Evolutionary conservation across 2,113 vertebrate species (phyloP).

Genomic region (Grus americana): DNA sequence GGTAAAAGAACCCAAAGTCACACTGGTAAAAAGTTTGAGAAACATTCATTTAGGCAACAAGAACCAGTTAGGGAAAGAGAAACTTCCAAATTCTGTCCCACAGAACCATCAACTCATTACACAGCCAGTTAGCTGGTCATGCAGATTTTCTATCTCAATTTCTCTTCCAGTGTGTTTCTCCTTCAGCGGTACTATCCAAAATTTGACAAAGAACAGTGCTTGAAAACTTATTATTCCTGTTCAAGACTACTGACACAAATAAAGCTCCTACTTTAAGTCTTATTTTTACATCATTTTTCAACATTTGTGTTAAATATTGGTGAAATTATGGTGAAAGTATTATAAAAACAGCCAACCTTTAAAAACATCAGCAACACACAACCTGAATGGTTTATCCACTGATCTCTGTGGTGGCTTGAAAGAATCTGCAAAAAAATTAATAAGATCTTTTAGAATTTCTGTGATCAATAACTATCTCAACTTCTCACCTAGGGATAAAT

Average conservation of each 20-base stretch:
- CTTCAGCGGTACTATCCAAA: background rate
- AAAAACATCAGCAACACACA: constrained; percentile 95
- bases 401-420: constrained; percentile 93
- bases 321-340: background rate
- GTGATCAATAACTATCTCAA: background rate
- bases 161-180: background rate
- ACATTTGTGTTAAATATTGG: background rate
- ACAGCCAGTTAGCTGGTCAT: background rate
- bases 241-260: background rate
- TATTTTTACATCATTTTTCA: background rate
- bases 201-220: background rate
- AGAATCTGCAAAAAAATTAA: constrained; percentile 79
- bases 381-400: constrained; percentile 92
- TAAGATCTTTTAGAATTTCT: background rate
- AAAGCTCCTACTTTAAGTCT: background rate
- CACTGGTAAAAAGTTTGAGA: background rate
- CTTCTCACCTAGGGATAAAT: background rate
- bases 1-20: background rate
- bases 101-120: background rate
- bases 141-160: background rate
- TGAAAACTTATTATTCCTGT: background rate
- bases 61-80: background rate
- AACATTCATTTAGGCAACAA: background rate
- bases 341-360: constrained; percentile 85
- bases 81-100: background rate